Conservation (phyloP, 2,888 invertebrate species). For the Poecilus cupreus region DNA sequence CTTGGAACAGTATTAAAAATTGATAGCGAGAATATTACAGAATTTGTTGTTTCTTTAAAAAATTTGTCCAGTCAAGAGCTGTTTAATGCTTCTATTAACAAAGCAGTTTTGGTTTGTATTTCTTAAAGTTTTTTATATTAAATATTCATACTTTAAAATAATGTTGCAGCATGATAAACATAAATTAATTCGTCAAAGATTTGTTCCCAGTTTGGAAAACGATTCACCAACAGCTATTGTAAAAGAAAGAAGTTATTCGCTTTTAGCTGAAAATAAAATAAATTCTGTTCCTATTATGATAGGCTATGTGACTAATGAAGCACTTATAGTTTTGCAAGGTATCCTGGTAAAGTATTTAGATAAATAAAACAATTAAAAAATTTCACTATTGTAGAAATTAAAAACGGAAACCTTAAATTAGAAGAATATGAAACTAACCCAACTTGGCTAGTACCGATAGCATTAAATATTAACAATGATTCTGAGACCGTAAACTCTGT, state of each 20-base stretch:
- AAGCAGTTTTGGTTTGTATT: neutral
- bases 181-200: neutral
- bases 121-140: neutral
- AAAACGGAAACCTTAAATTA: neutral
- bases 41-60: conserved; percentile 71
- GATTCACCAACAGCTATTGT: conserved; percentile 29
- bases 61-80: conserved; percentile 69
- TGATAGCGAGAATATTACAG: conserved; percentile 71
- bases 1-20: conserved; percentile 72
- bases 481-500: neutral
- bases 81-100: conserved; percentile 32
- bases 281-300: conserved; percentile 28
- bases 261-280: conserved; percentile 27
- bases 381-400: neutral
- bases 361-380: neutral
- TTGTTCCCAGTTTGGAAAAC: conserved; percentile 36
- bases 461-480: conserved; percentile 32
- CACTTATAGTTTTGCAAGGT: neutral
- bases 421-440: conserved; percentile 19
- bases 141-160: neutral
- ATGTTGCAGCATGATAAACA: neutral
- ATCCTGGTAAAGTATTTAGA: neutral
- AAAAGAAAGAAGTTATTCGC: conserved; percentile 17
- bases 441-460: conserved; percentile 12
- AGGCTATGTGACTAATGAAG: conserved; percentile 41